These are phyloP conservation scores for Otolemur garnettii DNA, from an alignment of 2,113 vertebrate species.

Conservation along the genomic window DNA sequence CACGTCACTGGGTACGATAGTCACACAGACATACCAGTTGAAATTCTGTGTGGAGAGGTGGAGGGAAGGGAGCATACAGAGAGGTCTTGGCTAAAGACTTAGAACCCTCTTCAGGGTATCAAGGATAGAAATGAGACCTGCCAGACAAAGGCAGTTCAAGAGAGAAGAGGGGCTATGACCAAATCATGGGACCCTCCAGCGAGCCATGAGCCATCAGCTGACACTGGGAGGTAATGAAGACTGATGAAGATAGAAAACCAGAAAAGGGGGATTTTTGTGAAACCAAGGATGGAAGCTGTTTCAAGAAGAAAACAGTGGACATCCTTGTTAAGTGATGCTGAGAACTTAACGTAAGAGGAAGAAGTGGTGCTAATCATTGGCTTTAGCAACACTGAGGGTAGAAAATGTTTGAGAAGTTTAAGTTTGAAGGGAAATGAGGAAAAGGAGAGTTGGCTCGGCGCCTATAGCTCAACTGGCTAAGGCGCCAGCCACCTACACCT, in stretches of 20 bases:
- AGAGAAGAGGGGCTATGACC: not conserved
- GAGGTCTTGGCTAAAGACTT: not conserved
- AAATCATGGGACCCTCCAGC: not conserved
- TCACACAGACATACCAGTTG: not conserved
- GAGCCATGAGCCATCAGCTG: not conserved
- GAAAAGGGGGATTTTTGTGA: not conserved
- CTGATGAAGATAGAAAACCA: not conserved
- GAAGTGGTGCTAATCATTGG: not conserved
- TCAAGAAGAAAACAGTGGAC: accelerated
- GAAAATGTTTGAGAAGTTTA: not conserved
- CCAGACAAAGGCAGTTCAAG: not conserved
- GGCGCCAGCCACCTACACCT: too few relatives aligned
- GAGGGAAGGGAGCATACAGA: not conserved
- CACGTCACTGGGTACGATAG: too few relatives aligned
- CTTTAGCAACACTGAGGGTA: not conserved
- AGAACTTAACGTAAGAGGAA: not conserved
- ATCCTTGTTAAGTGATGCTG: not conserved
- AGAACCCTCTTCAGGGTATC: not conserved
- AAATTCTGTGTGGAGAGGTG: too few relatives aligned
- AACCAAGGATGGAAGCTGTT: not conserved
- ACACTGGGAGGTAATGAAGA: not conserved
- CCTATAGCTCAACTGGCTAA: too few relatives aligned
- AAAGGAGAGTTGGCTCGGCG: not conserved
- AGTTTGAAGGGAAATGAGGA: not conserved
- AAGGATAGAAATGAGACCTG: not conserved